Evolutionary conservation across 2,113 vertebrate genomes (phyloP).

Genomic region (Pollimyrus isidori): DNA sequence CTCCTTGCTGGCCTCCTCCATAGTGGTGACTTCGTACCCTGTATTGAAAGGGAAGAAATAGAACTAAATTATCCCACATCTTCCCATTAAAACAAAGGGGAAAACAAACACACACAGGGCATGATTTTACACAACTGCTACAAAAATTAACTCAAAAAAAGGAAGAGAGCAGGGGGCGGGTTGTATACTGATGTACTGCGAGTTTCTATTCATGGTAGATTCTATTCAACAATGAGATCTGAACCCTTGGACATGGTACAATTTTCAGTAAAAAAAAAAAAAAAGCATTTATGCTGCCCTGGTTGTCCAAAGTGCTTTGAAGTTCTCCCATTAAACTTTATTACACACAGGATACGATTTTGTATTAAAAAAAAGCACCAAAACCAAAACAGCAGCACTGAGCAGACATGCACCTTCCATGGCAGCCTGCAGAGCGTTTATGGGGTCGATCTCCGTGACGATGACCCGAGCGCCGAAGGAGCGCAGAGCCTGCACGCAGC

Average conservation of each 20-base stretch:
- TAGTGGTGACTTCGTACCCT: constrained; percentile 97
- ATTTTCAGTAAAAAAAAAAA: neutral
- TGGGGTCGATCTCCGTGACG: constrained; percentile 91
- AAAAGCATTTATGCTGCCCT: neutral
- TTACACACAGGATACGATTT: neutral
- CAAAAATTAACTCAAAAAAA: neutral
- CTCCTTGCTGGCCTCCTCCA: constrained; percentile 93
- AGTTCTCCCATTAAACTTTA: neutral
- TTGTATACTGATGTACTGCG: neutral
- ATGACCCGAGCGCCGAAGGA: constrained; percentile 90
- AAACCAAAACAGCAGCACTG: constrained; percentile 48
- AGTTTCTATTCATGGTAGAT: neutral
- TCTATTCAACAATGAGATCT: neutral
- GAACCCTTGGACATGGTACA: neutral
- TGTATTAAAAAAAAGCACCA: neutral
- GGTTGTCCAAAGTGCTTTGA: neutral
- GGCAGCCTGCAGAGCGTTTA: constrained; percentile 91
- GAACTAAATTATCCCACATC: neutral
- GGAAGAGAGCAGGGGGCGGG: too few relatives aligned
- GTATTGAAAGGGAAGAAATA: neutral
- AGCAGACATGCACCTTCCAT: constrained; percentile 78
- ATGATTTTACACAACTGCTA: neutral
- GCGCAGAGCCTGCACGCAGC: constrained; percentile 87
- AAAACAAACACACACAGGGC: too few relatives aligned
- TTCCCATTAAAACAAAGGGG: neutral